A percentile compares a stretch with the other conserved stretches of the same genome.
Evolutionary conservation across 2,113 vertebrate genomes (phyloP).

Genomic region (Xenus cinereus): DNA sequence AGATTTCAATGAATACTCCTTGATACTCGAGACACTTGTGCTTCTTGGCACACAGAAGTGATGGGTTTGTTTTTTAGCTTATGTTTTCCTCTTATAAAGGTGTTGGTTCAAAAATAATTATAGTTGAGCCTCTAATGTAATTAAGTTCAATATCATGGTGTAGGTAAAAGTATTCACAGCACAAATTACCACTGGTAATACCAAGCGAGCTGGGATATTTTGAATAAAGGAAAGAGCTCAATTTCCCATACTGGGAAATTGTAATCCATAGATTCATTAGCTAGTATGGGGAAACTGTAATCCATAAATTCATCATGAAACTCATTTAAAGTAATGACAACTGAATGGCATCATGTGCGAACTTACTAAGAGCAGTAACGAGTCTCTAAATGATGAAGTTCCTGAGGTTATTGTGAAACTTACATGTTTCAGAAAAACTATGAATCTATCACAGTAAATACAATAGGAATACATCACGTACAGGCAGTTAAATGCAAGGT

Average conservation of each 20-base stretch:
- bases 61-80: not conserved
- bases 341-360: not conserved
- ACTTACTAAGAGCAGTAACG: not conserved
- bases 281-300: not conserved
- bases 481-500: not conserved
- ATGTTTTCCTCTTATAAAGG: not conserved
- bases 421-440: not conserved
- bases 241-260: not conserved
- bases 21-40: not conserved
- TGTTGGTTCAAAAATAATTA: not conserved
- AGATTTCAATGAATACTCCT: not conserved
- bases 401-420: not conserved
- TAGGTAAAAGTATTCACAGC: not conserved
- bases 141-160: not conserved
- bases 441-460: not conserved
- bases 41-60: not conserved
- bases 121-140: not conserved
- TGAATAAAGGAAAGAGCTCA: not conserved
- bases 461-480: not conserved
- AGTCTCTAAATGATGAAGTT: not conserved
- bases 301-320: not conserved
- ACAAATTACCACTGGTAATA: not conserved
- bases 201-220: not conserved
- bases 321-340: not conserved
- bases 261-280: not conserved